A percentile compares a stretch with the other conserved stretches of the same genome.
phyloP scores from a whole-genome alignment of 2,113 vertebrate genomes.

The Cyrtonyx montezumae region DNA sequence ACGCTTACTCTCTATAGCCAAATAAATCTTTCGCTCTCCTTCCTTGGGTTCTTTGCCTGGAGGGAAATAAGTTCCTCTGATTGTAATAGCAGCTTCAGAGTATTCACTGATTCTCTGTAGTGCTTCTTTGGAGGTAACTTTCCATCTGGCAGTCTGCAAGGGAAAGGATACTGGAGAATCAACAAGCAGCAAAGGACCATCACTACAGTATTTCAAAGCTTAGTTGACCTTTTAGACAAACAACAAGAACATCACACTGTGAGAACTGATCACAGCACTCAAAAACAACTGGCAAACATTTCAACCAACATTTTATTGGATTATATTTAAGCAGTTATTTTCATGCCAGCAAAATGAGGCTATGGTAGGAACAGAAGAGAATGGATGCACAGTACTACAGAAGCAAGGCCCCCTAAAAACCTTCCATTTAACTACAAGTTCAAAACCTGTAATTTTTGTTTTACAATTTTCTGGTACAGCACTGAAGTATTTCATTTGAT shows the following conservation, averaged over 20 bases:
- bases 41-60: conserved; percentile 99
- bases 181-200: background rate
- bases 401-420: background rate
- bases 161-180: background rate
- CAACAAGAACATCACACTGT: background rate
- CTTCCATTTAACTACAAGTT: background rate
- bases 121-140: conserved; percentile 98
- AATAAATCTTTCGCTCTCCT: conserved; percentile 97
- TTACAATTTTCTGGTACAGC: background rate
- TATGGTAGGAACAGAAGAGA: background rate
- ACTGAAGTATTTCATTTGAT: background rate
- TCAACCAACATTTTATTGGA: background rate
- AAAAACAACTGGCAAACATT: background rate
- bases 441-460: background rate
- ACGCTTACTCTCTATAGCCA: conserved; percentile 96
- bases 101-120: conserved; percentile 98
- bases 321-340: background rate
- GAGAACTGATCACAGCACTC: accelerated
- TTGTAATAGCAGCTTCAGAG: conserved; percentile 98
- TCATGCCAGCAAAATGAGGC: background rate
- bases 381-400: background rate
- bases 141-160: conserved; percentile 96
- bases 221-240: background rate
- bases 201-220: background rate
- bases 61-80: conserved; percentile 97